Percentiles rank a stretch among this genome's conserved stretches.
phyloP scores from a whole-genome alignment of 2,113 vertebrate species.

The Sebastes schlegelii region DNA sequence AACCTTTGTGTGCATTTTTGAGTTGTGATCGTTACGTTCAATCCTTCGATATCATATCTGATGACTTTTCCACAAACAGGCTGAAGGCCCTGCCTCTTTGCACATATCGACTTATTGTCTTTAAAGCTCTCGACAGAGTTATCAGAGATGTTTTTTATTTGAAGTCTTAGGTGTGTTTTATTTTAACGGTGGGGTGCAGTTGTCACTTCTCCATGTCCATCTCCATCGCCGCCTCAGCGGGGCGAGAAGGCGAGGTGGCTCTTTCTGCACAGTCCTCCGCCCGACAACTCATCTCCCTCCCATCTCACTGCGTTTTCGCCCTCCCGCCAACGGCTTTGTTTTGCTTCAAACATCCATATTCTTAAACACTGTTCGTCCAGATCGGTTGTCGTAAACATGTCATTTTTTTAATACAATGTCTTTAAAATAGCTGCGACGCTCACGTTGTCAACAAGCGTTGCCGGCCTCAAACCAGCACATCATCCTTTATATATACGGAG shows the following conservation, averaged over 20 bases:
- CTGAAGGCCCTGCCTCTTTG: constrained; percentile 73
- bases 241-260: constrained; percentile 22
- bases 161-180: constrained; percentile 11
- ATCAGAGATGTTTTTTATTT: constrained; percentile 32
- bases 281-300: constrained; percentile 20
- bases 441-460: constrained; percentile 40
- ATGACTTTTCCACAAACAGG: constrained; percentile 59
- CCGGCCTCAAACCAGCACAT: constrained; percentile 75
- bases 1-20: constrained; percentile 73
- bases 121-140: constrained; percentile 30
- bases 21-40: constrained; percentile 72
- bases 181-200: constrained; percentile 29
- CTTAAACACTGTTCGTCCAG: constrained; percentile 63
- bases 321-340: constrained; percentile 65
- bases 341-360: constrained; percentile 67
- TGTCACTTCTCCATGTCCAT: constrained; percentile 18
- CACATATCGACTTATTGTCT: constrained; percentile 69
- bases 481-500: constrained; percentile 51
- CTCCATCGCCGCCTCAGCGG: not conserved
- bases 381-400: constrained; percentile 49
- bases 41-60: constrained; percentile 44
- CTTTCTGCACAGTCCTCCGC: constrained; percentile 59
- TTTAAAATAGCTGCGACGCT: constrained; percentile 51
- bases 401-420: constrained; percentile 30
- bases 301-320: constrained; percentile 47